phyloP scores from a whole-genome alignment of 2,888 invertebrate genomes.

The Trichopoda pennipes region DNA sequence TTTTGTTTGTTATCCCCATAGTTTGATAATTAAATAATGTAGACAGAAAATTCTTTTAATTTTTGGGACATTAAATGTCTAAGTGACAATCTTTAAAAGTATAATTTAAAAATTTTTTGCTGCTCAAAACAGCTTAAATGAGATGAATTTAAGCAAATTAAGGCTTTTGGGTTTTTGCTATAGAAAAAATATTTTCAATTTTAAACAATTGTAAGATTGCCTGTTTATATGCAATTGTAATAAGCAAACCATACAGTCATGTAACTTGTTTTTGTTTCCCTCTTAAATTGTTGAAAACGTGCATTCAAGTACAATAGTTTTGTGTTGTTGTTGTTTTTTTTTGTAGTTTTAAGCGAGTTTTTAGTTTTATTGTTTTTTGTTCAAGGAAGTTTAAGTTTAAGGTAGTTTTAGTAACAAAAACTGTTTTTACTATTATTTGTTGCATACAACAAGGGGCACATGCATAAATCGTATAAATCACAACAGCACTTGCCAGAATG shows the following conservation, averaged over 20 bases:
- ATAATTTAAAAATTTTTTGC: too few relatives aligned
- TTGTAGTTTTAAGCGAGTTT: constrained; percentile 5
- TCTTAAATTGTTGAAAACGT: not conserved
- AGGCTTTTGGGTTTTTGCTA: too few relatives aligned
- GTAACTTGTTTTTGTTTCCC: too few relatives aligned
- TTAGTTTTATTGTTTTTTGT: constrained; percentile 33
- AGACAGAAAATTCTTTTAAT: constrained; percentile 1
- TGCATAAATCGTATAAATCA: constrained; percentile 28
- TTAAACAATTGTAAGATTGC: too few relatives aligned
- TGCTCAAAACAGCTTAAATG: too few relatives aligned
- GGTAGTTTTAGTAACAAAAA: constrained; percentile 49
- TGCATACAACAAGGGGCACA: constrained; percentile 6
- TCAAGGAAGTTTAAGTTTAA: constrained; percentile 61
- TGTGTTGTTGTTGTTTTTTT: not conserved
- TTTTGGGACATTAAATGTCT: too few relatives aligned
- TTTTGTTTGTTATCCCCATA: not conserved
- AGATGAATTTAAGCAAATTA: too few relatives aligned
- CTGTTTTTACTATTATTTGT: constrained; percentile 6
- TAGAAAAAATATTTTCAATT: too few relatives aligned
- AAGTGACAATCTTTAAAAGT: too few relatives aligned
- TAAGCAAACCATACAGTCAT: too few relatives aligned
- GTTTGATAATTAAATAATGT: not conserved
- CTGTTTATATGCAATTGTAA: too few relatives aligned
- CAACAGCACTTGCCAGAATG: constrained; percentile 33
- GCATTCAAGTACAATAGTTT: constrained; percentile 19